phyloP scores from a whole-genome alignment of 1,140 invertebrate species.

The Drosophila prosaltans region DNA sequence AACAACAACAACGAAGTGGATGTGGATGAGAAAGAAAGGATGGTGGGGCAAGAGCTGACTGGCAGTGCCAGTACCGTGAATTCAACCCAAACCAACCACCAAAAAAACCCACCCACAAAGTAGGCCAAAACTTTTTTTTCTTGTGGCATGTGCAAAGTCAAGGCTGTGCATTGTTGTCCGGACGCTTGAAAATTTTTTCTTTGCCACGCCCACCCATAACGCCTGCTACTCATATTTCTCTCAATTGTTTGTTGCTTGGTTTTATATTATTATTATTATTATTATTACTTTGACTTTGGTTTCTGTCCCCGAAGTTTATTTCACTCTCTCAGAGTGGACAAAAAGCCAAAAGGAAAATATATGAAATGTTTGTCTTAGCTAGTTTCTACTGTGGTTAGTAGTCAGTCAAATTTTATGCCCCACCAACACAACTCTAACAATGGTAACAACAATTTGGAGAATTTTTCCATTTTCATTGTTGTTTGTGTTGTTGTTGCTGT shows the following conservation, averaged over 20 bases:
- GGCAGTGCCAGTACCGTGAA: not conserved
- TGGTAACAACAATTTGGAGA: constrained; percentile 2
- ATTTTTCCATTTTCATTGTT: not conserved
- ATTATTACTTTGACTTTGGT: constrained; percentile 26
- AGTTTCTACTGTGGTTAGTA: not conserved
- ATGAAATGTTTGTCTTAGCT: not conserved
- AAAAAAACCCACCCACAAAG: not conserved
- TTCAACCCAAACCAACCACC: not conserved
- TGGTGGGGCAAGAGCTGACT: not conserved
- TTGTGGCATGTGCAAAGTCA: constrained; percentile 75
- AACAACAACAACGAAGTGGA: not conserved
- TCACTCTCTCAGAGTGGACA: not conserved
- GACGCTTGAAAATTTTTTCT: not conserved
- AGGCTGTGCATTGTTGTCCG: constrained; percentile 44
- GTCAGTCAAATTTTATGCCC: too few relatives aligned
- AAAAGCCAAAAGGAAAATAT: not conserved
- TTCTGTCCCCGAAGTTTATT: not conserved
- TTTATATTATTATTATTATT: not conserved
- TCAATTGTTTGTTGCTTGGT: constrained; percentile 43
- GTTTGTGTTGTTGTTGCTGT: not conserved
- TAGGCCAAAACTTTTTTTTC: constrained; percentile 44
- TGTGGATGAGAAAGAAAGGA: not conserved
- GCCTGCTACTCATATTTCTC: constrained; percentile 29
- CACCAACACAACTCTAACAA: too few relatives aligned
- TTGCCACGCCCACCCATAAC: constrained; percentile 9